Base-by-base conservation (phyloP, 2,113 vertebrate species). In the Pycnonotus jocosus region DNA sequence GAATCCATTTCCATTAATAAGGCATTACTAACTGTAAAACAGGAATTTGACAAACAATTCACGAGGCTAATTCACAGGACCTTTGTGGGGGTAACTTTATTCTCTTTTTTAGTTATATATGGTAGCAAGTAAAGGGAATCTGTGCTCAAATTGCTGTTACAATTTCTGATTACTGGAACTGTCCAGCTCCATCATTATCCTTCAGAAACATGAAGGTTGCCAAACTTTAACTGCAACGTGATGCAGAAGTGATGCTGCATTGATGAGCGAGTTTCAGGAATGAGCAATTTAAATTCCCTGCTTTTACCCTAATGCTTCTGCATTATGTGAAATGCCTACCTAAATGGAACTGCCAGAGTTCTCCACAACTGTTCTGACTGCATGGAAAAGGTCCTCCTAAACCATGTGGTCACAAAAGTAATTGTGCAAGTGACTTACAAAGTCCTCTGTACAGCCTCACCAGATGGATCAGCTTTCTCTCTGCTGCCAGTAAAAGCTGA, bases 161-260 rank as follows among this genome's bases (percentile, higher is more conserved):
- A 78, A 79, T 77, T 65, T 86, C 82, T 61, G 11, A 51, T 44
- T 87, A 71, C 40, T 40, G 50, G 48, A 90, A 82, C 4, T 38
- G 35, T 83, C 54, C 50, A 56, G 38, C 60, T 81, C 76, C 47
- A 60, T 62, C 68, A 78, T 13, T 66, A 84, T 21, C 45, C 48
- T 54, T 77, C 4, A 12, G 74, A 48, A 92, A 84, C 18, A 69
- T 15, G 50, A 91, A 66, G 57, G 69, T 0, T 97, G 94, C 92
- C 92, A 96, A 88, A 93, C 83, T 95, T 81, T 15, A 96, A 91
- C 93, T 94, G 96, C 94, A 97, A 96, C 74, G 44, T 45, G 53
- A 94, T 96, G 94, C 93, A 93, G 90, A 92, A 96, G 57, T 33
- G 62, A 93, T 69, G 71, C 89, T 80, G 96, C 95, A 95, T 51